A percentile compares a stretch with the other conserved stretches of the same genome.
Conservation (phyloP, 2,113 vertebrate genomes). For the Passer domesticus region DNA sequence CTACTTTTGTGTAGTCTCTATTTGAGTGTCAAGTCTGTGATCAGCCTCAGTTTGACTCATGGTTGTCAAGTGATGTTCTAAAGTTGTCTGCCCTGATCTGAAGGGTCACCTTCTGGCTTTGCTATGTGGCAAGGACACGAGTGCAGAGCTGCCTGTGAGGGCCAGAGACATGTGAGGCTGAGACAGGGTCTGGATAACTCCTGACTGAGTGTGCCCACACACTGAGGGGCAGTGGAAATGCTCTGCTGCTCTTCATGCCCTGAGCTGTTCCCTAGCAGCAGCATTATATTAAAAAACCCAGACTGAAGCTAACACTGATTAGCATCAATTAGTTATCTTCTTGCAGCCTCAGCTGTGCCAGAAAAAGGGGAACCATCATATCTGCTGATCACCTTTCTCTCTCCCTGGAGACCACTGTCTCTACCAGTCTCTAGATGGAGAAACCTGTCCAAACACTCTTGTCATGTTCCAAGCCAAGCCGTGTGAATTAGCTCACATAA, state of each 20-base stretch:
- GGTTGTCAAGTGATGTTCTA: fast-evolving
- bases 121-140: fast-evolving
- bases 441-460: not conserved
- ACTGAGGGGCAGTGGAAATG: not conserved
- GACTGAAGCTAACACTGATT: not conserved
- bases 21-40: not conserved
- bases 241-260: not conserved
- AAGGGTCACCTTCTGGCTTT: not conserved
- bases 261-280: not conserved
- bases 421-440: not conserved
- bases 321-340: not conserved
- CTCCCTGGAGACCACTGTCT: not conserved
- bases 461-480: not conserved
- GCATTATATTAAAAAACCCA: not conserved
- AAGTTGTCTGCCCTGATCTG: not conserved
- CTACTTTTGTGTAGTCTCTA: not conserved
- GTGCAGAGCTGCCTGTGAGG: not conserved
- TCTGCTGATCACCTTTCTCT: not conserved
- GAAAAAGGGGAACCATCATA: not conserved
- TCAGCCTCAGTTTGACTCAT: not conserved
- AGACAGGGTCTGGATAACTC: not conserved
- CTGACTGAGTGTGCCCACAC: not conserved
- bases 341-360: not conserved
- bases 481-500: not conserved
- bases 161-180: not conserved